Percentiles rank a stretch among this genome's conserved stretches.
Conservation (phyloP, 2,888 invertebrate species). For the Tenthredo amoena region DNA sequence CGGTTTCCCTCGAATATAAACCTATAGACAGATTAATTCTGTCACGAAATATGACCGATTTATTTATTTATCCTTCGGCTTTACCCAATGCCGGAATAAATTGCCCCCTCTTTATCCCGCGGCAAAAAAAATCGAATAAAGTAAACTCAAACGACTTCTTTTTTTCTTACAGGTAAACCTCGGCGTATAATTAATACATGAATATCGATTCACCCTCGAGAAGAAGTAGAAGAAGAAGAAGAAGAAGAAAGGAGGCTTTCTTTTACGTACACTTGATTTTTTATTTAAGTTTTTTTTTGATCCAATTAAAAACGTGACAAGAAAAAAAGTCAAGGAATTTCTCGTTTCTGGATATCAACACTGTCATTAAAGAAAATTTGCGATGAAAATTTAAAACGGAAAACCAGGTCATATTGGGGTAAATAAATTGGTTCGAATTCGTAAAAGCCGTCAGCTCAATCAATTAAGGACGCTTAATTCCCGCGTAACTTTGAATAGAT, state of each 20-base stretch:
- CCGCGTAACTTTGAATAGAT: conserved; percentile 8
- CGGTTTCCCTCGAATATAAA: background rate
- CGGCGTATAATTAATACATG: background rate
- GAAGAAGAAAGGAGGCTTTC: background rate
- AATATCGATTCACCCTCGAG: background rate
- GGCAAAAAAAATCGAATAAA: background rate
- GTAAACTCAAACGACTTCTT: background rate
- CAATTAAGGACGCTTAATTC: background rate
- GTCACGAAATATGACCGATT: background rate
- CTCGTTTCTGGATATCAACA: background rate
- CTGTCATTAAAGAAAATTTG: background rate
- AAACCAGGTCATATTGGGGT: background rate
- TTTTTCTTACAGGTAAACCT: background rate
- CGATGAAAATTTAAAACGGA: background rate
- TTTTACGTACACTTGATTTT: background rate
- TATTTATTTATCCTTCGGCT: background rate
- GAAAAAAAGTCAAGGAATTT: background rate
- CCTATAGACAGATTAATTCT: background rate
- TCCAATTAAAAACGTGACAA: background rate
- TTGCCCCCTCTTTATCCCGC: background rate
- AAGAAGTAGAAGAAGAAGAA: background rate
- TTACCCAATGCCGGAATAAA: background rate
- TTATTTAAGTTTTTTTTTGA: background rate
- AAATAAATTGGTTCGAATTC: background rate
- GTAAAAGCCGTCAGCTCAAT: background rate